Evolutionary conservation across 2,888 invertebrate genomes (phyloP).

Genomic region (Catocala nupta): DNA sequence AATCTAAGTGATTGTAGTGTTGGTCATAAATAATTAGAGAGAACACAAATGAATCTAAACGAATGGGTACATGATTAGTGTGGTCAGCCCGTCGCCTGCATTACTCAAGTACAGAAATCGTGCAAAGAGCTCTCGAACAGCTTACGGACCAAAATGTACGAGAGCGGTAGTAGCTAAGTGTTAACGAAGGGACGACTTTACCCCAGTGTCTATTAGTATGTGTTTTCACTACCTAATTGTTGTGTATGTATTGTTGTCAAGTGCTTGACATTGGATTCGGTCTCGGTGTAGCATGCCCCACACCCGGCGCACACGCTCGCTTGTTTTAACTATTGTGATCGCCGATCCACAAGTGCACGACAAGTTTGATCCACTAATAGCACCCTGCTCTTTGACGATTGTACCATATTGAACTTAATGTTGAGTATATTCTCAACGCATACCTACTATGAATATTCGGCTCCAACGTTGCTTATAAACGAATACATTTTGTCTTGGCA

Average conservation of each 20-base stretch:
- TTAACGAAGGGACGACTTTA: conserved; percentile 29
- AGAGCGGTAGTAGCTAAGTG: conserved; percentile 48
- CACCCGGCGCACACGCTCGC: conserved; percentile 31
- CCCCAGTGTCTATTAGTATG: conserved; percentile 25
- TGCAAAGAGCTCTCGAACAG: conserved; percentile 25
- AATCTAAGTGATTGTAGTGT: too few relatives aligned
- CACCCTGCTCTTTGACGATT: conserved; percentile 70
- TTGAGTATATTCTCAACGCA: conserved; percentile 25
- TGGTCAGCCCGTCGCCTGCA: conserved; percentile 2
- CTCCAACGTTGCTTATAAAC: conserved; percentile 53
- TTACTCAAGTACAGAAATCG: conserved; percentile 4
- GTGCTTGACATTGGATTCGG: conserved; percentile 43
- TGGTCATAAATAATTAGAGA: too few relatives aligned
- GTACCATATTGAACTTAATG: conserved; percentile 39
- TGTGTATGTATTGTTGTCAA: conserved; percentile 71
- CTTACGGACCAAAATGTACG: conserved; percentile 58
- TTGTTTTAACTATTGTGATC: conserved; percentile 36
- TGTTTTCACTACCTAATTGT: conserved; percentile 45
- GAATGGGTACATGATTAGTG: background rate
- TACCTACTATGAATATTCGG: conserved; percentile 51
- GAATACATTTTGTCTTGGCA: conserved; percentile 61
- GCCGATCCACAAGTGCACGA: conserved; percentile 43
- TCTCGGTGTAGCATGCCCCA: conserved; percentile 48
- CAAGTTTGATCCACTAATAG: conserved; percentile 65
- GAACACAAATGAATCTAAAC: background rate